Base-by-base conservation (phyloP, 2,888 invertebrate species). In the Chrysopilus asiliformis region DNA sequence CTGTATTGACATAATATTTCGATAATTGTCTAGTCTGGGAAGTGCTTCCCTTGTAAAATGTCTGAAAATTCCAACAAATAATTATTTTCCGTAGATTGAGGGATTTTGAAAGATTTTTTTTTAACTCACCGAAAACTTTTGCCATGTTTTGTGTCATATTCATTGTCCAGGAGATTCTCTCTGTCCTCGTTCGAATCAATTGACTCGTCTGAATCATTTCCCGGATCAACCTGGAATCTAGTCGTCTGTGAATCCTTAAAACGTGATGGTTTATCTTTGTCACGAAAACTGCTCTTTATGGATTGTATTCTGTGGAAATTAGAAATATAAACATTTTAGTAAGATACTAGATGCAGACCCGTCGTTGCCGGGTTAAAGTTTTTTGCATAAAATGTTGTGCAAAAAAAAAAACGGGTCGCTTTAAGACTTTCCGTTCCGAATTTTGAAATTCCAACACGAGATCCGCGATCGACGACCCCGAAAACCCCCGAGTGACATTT, bases 1-100 rank as follows among this genome's bases (percentile, higher is more conserved):
- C 58, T 86, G 86, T 29, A 89, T 74, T 13, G 87, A 87, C 71
- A 86, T 71, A 49, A 87, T 83, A 53, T 89, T 86, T 46, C 89
- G 72, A 64, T 89, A 89, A 66, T 89, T 87, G 60, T 89, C 89
- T 61, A 89, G 63, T 35, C 87, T 71, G 3, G 89, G 89, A 41
- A 89, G 60, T 6, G 86, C 89, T 64, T 90, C 89, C 39, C 87
- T 67, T 15, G 89, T 90, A 57, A 87, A 78, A 56, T 87, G 83
- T 44, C 83, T 79, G 55, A n/a, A 16, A 10, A 34, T 8, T 14
- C 31, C 3, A 16, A 8, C 30, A 25, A 10, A 2, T 18, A 32
- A 28, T 19, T 27, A 13, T 26, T 4, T 37, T 9, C 25, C 24
- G 17, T 33, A 33, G 27, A 18, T 22, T 17, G 36, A 28, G n/a